A percentile compares a stretch with the other conserved stretches of the same genome.
Evolutionary conservation across 2,113 vertebrate species (phyloP).

Genomic region (Ceyx margarethae): DNA sequence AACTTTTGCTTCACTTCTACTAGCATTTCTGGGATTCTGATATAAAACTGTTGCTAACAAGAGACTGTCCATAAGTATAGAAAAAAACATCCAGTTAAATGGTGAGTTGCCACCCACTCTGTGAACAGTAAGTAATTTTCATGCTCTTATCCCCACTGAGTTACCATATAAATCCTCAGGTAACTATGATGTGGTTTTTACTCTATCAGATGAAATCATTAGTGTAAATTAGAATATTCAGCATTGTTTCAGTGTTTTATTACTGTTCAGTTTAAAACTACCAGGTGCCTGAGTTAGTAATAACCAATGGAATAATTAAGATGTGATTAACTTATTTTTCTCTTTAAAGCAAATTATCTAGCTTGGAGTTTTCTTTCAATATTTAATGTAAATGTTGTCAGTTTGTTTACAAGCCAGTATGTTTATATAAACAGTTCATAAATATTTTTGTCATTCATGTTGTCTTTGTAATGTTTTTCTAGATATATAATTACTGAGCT

Average conservation of each 20-base stretch:
- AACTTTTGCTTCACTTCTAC: neutral
- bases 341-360: neutral
- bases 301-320: neutral
- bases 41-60: neutral
- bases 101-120: neutral
- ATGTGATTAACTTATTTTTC: conserved; percentile 13
- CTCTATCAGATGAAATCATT: neutral
- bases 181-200: neutral
- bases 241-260: neutral
- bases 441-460: neutral
- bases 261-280: neutral
- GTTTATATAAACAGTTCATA: conserved; percentile 50
- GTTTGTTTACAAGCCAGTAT: conserved; percentile 23
- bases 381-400: conserved; percentile 1
- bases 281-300: neutral
- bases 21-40: neutral
- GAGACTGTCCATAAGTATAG: neutral
- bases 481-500: neutral
- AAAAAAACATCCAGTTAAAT: neutral
- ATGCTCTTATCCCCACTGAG: neutral
- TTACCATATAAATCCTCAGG: neutral
- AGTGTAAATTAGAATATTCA: neutral
- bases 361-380: neutral
- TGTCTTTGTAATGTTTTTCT: neutral
- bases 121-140: neutral